These are phyloP conservation scores for Rhea pennata DNA, from an alignment of 2,113 vertebrate genomes.

Conservation along the genomic window DNA sequence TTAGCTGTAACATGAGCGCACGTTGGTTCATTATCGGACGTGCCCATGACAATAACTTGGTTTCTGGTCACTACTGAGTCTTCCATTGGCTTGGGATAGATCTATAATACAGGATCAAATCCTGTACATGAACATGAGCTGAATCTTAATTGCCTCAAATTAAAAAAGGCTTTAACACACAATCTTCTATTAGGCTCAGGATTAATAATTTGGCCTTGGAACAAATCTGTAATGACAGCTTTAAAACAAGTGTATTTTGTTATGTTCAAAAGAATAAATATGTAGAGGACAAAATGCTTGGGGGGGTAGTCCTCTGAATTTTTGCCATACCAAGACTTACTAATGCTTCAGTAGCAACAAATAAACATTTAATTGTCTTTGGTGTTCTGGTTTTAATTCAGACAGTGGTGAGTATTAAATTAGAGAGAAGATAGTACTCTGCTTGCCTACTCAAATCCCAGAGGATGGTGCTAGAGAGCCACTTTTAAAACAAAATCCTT, in stretches of 20 bases:
- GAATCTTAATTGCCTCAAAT: background rate
- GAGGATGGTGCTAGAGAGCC: conserved; percentile 45
- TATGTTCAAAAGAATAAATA: background rate
- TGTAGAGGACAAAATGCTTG: background rate
- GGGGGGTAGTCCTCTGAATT: background rate
- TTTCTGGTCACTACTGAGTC: background rate
- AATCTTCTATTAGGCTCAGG: background rate
- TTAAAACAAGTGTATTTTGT: background rate
- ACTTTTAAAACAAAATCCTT: accelerated
- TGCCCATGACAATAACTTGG: background rate
- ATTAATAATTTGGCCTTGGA: background rate
- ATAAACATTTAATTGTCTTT: background rate
- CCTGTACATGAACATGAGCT: background rate
- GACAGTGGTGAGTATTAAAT: accelerated
- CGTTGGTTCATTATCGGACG: accelerated
- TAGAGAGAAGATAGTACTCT: background rate
- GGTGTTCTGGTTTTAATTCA: background rate
- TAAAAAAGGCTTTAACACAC: background rate
- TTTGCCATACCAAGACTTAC: background rate
- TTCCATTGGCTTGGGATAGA: background rate
- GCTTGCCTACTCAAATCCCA: background rate
- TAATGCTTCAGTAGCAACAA: background rate
- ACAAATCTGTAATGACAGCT: background rate
- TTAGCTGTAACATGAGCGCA: background rate
- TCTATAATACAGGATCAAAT: background rate